Base-by-base conservation (phyloP, 1,140 invertebrate species). In the Ceratosolen solmsi region DNA sequence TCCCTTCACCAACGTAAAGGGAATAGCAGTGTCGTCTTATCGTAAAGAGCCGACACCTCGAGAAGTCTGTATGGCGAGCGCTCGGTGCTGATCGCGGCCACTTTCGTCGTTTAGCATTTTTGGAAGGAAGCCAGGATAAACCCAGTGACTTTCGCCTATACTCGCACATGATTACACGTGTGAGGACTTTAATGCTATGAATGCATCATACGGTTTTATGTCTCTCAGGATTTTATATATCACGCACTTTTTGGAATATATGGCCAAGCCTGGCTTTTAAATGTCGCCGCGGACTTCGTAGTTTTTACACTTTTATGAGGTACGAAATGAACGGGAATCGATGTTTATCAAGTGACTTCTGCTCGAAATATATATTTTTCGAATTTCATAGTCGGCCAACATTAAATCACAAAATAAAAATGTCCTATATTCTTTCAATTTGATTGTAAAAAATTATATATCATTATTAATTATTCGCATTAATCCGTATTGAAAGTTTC, bases 1-100 rank as follows among this genome's bases (percentile, higher is more conserved):
- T 1, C 33, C 63, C 51, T 17, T 54, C 51, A 22, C 7, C 60
- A 15, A 20, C n/a, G 46, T 56, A 77, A 82, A 82, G 80, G 65
- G 75, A 82, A 82, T 78, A 73, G 75, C 49, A 73, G 70, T 38
- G 49, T 20, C 70, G 27, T 41, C 65, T 20, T 51, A 30, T 80
- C 84, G 60, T 82, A 79, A 79, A 83, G 54, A 58, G 71, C 27
- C 33, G 63, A 33, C 33, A 38, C 33, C 33, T 68, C 17, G 15
- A 65, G 30, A 36, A 65, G 17, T 13, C 30, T 9, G 33, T 41
- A 83, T n/a, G 63, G 58, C 74, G 73, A 84, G 84, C 86, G 84
- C 76, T 84, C 82, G 82, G 17, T 36, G 41, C 79, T 88, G 86
- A 87, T 89, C 82, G 83, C 85, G 86, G 22, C 84, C 82, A 87